Base-by-base conservation (phyloP, 2,113 vertebrate species). In the Nothobranchius furzeri region DNA sequence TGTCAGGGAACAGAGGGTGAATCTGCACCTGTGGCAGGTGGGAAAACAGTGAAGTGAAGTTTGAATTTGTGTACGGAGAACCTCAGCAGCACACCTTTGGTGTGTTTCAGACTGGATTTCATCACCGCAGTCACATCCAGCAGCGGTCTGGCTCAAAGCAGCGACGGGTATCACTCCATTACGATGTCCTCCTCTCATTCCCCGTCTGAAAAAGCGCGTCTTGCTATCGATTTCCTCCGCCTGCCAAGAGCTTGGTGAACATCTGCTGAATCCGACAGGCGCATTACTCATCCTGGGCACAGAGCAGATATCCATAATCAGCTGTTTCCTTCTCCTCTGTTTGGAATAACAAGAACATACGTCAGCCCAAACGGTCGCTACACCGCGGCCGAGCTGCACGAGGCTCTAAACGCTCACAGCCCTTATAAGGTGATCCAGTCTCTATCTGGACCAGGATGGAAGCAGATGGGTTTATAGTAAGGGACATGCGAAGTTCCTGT, bases 231-330 rank as follows among this genome's bases (percentile, higher is more conserved):
- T 90, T 88, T 70, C 20, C 45, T 60, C 68, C 68, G 76, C 75
- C 81, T 83, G 84, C 78, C 82, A 76, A 75, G 83, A 61, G 68
- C 73, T 58, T 67, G 62, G 76, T 45, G 79, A 89, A 87, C 81
- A 83, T 68, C 83, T 81, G 85, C 70, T 75, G 43, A 42, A 40
- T 48, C 20, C 43, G 69, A 79, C 77, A 59, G 75, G 68, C 49
- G 3, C 76, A 84, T 86, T 85, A 82, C 68, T 90, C 87, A 79
- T 17, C 40, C 47, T 12, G 58, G 78, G 87, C 88, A 75, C 68
- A 84, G 75, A 80, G 56, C 79, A 82, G 81, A 88, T 87, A 84
- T 88, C 75, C 81, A 87, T 83, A 80, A 89, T 84, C 73, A 73
- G 59, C 58, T 20, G 45, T 78, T 88, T 88, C 64, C 81, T 75